phyloP scores from a whole-genome alignment of 2,797 vertebrate species.

The Poecilia gillii region DNA sequence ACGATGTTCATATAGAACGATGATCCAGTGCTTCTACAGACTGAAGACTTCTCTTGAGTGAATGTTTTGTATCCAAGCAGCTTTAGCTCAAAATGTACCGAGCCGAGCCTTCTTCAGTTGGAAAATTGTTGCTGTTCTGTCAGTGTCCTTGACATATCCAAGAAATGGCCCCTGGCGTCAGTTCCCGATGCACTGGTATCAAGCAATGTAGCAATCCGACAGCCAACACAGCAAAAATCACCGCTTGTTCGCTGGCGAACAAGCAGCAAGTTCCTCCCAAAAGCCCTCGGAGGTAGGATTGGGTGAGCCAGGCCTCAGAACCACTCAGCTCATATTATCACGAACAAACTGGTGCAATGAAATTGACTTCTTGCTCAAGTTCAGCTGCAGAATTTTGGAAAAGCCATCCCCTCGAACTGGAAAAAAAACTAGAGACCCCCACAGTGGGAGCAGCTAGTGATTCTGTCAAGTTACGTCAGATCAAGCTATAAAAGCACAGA shows the following conservation, averaged over 20 bases:
- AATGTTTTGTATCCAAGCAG: background rate
- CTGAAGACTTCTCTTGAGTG: background rate
- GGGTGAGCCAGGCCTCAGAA: background rate
- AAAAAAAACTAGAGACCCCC: background rate
- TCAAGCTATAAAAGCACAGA: background rate
- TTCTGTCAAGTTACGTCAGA: background rate
- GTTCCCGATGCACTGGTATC: background rate
- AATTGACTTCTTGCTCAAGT: background rate
- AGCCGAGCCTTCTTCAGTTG: background rate
- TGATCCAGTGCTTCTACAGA: background rate
- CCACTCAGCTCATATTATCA: background rate
- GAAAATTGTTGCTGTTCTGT: constrained; percentile 2
- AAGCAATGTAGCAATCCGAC: background rate
- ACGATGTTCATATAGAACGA: background rate
- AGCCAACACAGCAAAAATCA: background rate
- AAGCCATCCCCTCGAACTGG: background rate
- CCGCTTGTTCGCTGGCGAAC: background rate
- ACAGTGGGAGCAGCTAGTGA: background rate
- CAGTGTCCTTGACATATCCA: background rate
- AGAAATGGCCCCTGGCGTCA: background rate
- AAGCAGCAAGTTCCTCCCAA: background rate
- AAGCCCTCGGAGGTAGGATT: background rate
- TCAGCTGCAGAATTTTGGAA: constrained; percentile 6
- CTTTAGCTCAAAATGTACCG: background rate
- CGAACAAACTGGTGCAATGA: background rate